Evolutionary conservation across 2,888 invertebrate genomes (phyloP).

Genomic region (Euplexia lucipara): DNA sequence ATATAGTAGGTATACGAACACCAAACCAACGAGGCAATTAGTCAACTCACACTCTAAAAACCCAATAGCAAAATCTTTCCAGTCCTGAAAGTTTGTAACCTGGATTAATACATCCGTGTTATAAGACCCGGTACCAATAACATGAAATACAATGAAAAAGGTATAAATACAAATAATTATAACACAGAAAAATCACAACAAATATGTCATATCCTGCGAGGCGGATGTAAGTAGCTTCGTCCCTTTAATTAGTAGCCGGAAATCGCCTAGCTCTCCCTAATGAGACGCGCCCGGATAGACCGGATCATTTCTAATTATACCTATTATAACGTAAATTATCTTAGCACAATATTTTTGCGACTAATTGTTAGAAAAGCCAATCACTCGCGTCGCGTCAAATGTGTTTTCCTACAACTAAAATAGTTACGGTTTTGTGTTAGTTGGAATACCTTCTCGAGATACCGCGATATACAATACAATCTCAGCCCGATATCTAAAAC

Average conservation of each 20-base stretch:
- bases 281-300: slow-evolving; percentile 79
- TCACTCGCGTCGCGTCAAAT: neutral
- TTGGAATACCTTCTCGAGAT: slow-evolving; percentile 10
- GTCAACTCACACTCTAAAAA: no score
- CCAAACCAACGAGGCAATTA: no score
- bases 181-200: slow-evolving; percentile 77
- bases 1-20: no score
- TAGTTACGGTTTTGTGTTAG: neutral
- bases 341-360: slow-evolving; percentile 24
- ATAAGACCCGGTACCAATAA: slow-evolving; percentile 22
- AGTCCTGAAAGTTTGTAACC: neutral
- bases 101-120: slow-evolving; percentile 8
- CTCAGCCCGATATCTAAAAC: slow-evolving; percentile 19
- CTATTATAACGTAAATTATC: slow-evolving; percentile 24
- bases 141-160: slow-evolving; percentile 7
- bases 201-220: slow-evolving; percentile 78
- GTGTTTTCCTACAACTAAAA: neutral
- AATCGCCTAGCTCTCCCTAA: slow-evolving; percentile 79
- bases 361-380: no score
- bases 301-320: slow-evolving; percentile 65
- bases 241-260: slow-evolving; percentile 86
- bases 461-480: slow-evolving; percentile 15
- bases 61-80: no score
- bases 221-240: slow-evolving; percentile 74
- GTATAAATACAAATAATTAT: slow-evolving; percentile 29